Evolutionary conservation across 2,113 vertebrate species (phyloP).

Genomic region (Myiozetetes cayanensis): DNA sequence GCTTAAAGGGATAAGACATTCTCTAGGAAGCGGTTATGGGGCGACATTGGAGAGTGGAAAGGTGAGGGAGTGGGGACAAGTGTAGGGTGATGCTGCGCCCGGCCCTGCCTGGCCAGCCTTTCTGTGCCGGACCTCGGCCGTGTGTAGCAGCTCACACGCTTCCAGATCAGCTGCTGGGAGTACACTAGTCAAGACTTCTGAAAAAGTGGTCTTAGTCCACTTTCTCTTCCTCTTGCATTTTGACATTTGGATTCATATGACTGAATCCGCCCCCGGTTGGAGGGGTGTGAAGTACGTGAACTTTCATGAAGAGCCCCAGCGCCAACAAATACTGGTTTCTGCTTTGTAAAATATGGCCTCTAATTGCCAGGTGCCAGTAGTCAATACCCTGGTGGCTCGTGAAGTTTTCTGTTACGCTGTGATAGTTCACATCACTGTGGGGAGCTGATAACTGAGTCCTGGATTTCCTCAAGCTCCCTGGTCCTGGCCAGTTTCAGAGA

Average conservation of each 20-base stretch:
- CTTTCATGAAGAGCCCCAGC: not conserved
- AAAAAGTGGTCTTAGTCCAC: not conserved
- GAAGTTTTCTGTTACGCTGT: not conserved
- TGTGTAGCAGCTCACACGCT: not conserved
- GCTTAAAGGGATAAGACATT: not conserved
- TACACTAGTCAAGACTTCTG: too few relatives aligned
- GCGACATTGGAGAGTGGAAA: not conserved
- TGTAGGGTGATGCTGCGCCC: rapidly evolving
- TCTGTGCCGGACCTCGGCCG: not conserved
- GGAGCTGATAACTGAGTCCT: not conserved
- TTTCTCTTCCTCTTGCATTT: not conserved
- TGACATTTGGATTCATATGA: not conserved
- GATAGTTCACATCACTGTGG: not conserved
- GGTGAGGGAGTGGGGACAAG: not conserved
- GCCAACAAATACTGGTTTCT: not conserved
- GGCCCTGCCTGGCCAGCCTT: not conserved
- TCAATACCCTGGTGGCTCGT: not conserved
- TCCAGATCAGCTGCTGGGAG: not conserved
- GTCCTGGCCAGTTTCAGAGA: not conserved
- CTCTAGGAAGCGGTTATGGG: rapidly evolving
- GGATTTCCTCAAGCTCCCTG: not conserved
- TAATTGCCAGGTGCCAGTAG: not conserved
- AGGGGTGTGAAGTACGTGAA: not conserved
- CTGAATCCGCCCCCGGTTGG: not conserved
- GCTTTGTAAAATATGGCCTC: not conserved